phyloP scores from a whole-genome alignment of 2,797 vertebrate genomes.

The Tokudaia muenninki region DNA sequence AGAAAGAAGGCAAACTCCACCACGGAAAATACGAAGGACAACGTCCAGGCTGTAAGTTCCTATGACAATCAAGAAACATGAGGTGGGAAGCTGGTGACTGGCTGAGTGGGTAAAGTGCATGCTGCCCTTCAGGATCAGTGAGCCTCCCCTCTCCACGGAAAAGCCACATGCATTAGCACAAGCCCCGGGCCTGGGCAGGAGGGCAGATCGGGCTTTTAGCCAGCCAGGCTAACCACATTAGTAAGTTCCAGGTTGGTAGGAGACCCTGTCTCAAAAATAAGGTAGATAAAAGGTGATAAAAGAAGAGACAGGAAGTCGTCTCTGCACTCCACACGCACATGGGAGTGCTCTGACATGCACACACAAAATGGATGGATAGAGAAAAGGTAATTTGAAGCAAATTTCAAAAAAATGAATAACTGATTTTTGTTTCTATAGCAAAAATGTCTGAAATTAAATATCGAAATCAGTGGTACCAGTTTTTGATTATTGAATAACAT shows the following conservation, averaged over 20 bases:
- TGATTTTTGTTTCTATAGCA: constrained; percentile 34
- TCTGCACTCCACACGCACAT: neutral
- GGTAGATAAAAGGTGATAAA: neutral
- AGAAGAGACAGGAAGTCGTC: neutral
- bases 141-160: neutral
- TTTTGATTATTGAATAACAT: neutral
- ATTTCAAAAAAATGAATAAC: constrained; percentile 11
- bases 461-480: neutral
- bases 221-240: neutral
- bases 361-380: neutral
- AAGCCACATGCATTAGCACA: neutral
- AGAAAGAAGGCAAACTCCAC: constrained; percentile 15
- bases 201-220: neutral
- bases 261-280: neutral
- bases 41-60: neutral
- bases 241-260: neutral
- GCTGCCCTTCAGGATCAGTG: too few species aligned
- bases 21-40: neutral
- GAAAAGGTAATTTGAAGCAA: neutral
- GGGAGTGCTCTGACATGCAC: neutral
- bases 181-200: neutral
- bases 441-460: constrained; percentile 32
- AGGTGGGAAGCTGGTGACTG: neutral
- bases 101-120: neutral
- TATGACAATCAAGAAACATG: neutral